Percentiles rank a stretch among this genome's conserved stretches.
phyloP scores from a whole-genome alignment of 1,140 invertebrate genomes.

The Teleogryllus occipitalis region DNA sequence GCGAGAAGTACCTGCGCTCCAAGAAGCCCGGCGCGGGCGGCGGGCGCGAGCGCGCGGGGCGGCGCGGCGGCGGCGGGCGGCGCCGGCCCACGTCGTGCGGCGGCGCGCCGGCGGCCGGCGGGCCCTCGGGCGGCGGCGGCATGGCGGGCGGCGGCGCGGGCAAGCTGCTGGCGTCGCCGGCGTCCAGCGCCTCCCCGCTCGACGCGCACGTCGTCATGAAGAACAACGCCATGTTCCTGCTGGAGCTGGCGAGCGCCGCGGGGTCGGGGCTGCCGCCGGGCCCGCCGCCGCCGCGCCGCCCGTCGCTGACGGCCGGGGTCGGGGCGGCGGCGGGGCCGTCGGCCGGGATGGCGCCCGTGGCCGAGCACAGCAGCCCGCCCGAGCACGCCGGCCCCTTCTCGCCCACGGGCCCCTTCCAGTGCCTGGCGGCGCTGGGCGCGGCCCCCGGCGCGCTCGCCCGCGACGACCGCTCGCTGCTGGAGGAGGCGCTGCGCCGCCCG shows the following conservation, averaged over 20 bases:
- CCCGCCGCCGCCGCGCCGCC: slow-evolving; percentile 10
- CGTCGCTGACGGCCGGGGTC: background rate
- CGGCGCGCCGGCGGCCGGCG: background rate
- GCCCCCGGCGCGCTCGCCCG: slow-evolving; percentile 39
- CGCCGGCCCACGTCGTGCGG: no score
- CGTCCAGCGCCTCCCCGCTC: slow-evolving; percentile 22
- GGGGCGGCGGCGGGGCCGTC: background rate
- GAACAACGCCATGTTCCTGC: slow-evolving; percentile 88
- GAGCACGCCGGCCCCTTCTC: slow-evolving; percentile 45
- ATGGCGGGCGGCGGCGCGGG: background rate
- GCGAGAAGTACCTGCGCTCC: slow-evolving; percentile 67
- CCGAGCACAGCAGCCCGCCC: slow-evolving; percentile 49
- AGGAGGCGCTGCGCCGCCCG: slow-evolving; percentile 38
- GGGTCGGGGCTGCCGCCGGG: slow-evolving; percentile 28
- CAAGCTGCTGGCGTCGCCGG: slow-evolving; percentile 29
- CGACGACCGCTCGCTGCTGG: slow-evolving; percentile 47
- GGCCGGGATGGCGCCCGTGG: slow-evolving; percentile 44
- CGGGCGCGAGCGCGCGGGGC: slow-evolving; percentile 42
- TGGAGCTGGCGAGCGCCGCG: slow-evolving; percentile 74
- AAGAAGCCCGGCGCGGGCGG: slow-evolving; percentile 28
- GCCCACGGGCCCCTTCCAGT: slow-evolving; percentile 66
- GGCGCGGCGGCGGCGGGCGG: slow-evolving; percentile 40
- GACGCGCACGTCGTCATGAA: slow-evolving; percentile 76
- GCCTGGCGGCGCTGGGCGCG: slow-evolving; percentile 58
- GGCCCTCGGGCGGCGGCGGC: no score